Conservation (phyloP, 2,888 invertebrate genomes). For the Glyphotaelius pellucidus region DNA sequence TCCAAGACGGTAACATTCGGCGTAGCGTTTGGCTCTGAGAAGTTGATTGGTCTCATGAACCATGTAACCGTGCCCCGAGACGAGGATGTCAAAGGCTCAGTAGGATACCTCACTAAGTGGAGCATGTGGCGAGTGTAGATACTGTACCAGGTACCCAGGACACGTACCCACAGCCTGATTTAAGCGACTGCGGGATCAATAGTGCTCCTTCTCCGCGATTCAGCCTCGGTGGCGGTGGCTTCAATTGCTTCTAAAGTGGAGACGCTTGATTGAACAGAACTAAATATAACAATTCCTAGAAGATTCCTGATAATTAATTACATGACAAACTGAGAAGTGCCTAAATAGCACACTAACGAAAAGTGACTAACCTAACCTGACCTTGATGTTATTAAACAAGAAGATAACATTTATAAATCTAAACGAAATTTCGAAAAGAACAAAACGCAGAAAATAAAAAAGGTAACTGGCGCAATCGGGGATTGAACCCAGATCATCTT, state of each 20-base stretch:
- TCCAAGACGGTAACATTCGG: not conserved
- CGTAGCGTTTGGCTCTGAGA: not conserved
- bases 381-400: too few species aligned
- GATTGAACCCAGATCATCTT: too few species aligned
- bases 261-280: too few species aligned
- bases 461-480: too few species aligned
- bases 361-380: too few species aligned
- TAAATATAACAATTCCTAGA: too few species aligned
- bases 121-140: not conserved
- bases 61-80: not conserved
- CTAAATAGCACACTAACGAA: too few species aligned
- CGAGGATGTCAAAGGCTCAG: not conserved
- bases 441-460: too few species aligned
- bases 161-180: not conserved
- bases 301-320: too few species aligned
- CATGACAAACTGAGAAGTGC: too few species aligned
- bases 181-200: not conserved
- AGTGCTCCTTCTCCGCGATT: not conserved
- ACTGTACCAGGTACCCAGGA: not conserved
- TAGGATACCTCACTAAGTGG: not conserved
- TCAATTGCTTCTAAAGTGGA: not conserved
- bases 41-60: not conserved
- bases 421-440: too few species aligned
- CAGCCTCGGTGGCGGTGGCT: not conserved
- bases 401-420: too few species aligned